Evolutionary conservation across 2,888 invertebrate species (phyloP).

Genomic region (Zelleria hepariella): DNA sequence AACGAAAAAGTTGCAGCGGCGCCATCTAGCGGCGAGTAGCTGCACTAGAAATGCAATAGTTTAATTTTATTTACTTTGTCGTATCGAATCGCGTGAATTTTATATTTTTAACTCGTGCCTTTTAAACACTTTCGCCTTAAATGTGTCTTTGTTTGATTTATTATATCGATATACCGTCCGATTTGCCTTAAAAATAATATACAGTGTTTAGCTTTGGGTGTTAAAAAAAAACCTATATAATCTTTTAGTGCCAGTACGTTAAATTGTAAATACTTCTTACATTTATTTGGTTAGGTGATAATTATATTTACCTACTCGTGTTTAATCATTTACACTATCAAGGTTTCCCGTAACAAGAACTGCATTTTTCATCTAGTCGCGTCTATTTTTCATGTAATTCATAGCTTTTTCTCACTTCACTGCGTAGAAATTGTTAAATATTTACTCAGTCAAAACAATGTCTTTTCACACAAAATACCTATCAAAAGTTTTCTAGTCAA

Average conservation of each 20-base stretch:
- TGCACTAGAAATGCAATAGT: conserved; percentile 13
- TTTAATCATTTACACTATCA: background rate
- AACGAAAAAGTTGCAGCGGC: conserved; percentile 26
- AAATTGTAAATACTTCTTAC: background rate
- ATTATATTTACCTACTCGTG: conserved; percentile 22
- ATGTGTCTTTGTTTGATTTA: conserved; percentile 9
- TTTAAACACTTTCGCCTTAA: conserved; percentile 43
- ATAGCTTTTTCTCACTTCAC: background rate
- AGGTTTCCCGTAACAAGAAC: conserved; percentile 6
- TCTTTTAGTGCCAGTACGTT: conserved; percentile 50
- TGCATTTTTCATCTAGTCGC: conserved; percentile 47
- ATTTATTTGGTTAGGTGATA: conserved; percentile 11
- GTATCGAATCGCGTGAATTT: background rate
- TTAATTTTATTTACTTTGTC: conserved; percentile 2
- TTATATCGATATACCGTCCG: conserved; percentile 50
- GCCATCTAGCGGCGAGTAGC: conserved; percentile 45
- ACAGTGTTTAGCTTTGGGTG: conserved; percentile 30
- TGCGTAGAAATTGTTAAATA: too few species aligned
- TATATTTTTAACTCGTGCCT: conserved; percentile 20
- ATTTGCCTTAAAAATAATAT: conserved; percentile 35
- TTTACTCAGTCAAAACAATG: background rate
- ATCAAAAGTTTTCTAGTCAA: conserved; percentile 49
- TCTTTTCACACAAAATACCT: background rate
- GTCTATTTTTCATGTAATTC: background rate
- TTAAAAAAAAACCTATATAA: conserved; percentile 42